phyloP scores from a whole-genome alignment of 2,797 vertebrate genomes.

The Micromesistius poutassou region DNA sequence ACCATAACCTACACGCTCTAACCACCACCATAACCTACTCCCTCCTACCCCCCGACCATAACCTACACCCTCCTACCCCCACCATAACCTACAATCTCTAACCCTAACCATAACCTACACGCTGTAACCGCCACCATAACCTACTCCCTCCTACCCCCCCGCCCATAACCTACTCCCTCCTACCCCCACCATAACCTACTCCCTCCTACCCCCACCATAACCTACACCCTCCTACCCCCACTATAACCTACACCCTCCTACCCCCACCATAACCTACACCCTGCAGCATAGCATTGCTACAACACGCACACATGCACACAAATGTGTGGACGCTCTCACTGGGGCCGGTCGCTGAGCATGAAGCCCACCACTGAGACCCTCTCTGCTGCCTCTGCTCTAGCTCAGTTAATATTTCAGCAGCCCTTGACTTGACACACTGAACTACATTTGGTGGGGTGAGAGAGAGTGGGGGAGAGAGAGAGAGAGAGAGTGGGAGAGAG shows the following conservation, averaged over 20 bases:
- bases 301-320: slow-evolving; percentile 9
- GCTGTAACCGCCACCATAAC: not conserved
- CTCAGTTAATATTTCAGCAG: slow-evolving; percentile 72
- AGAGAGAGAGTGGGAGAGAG: not conserved
- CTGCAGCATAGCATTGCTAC: not conserved
- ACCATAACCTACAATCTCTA: not conserved
- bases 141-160: too few relatives aligned
- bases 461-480: slow-evolving; percentile 14
- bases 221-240: too few relatives aligned
- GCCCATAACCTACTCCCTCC: too few relatives aligned
- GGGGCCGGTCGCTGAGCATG: not conserved
- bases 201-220: too few relatives aligned
- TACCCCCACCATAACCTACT: not conserved
- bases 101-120: not conserved
- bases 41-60: not conserved
- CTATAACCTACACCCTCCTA: too few relatives aligned
- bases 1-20: not conserved
- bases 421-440: slow-evolving; percentile 72
- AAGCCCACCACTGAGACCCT: not conserved
- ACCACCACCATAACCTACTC: not conserved
- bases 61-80: not conserved
- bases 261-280: not conserved
- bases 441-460: slow-evolving; percentile 61
- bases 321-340: not conserved
- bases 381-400: too few relatives aligned